Conservation (phyloP, 2,888 invertebrate species). For the Euplexia lucipara region DNA sequence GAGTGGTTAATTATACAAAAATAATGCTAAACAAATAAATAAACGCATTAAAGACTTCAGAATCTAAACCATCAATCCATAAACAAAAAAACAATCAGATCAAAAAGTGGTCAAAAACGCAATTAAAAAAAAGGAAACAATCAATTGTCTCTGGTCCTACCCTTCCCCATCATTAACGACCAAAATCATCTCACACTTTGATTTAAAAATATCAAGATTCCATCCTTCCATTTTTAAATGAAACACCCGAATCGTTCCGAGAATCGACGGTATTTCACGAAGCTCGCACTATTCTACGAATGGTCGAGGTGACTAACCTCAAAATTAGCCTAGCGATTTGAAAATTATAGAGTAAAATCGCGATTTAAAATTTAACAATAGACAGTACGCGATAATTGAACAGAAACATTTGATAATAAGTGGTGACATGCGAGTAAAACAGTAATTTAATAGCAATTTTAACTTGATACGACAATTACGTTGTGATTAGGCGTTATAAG, state of each 20-base stretch:
- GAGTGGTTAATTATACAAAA: background rate
- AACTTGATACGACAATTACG: conserved; percentile 71
- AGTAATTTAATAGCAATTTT: conserved; percentile 74
- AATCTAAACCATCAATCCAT: background rate
- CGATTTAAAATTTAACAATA: conserved; percentile 43
- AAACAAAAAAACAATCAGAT: conserved; percentile 32
- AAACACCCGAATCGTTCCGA: conserved; percentile 64
- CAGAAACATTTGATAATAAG: conserved; percentile 60
- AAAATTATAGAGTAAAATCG: conserved; percentile 61
- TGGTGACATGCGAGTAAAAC: conserved; percentile 75
- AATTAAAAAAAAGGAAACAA: conserved; percentile 47
- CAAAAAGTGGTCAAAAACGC: conserved; percentile 5
- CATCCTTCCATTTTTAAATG: conserved; percentile 65
- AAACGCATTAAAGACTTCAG: background rate
- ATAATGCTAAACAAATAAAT: background rate
- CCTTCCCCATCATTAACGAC: conserved; percentile 60
- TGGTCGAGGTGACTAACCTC: conserved; percentile 63
- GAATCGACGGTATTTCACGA: conserved; percentile 60
- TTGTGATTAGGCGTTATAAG: conserved; percentile 69
- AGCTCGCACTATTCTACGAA: conserved; percentile 57
- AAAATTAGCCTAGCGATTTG: conserved; percentile 60
- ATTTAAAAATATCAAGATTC: conserved; percentile 63
- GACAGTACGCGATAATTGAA: conserved; percentile 60
- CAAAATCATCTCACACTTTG: conserved; percentile 65
- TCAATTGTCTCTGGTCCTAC: conserved; percentile 52